Conservation (phyloP, 2,113 vertebrate species). For the Numenius arquata region DNA sequence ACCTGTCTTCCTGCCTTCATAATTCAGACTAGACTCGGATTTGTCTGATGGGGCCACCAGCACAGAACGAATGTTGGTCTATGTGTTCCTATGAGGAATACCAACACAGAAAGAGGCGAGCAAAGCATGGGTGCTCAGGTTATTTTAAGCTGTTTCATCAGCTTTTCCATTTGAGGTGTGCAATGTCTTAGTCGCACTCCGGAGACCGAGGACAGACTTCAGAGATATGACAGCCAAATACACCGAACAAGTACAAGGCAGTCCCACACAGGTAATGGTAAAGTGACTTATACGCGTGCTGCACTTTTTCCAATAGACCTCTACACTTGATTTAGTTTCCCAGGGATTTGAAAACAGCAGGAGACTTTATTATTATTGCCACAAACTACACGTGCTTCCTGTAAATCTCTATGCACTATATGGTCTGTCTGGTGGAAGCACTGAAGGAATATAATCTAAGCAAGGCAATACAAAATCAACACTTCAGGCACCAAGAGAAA, state of each 20-base stretch:
- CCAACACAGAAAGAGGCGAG: background rate
- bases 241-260: background rate
- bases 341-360: conserved; percentile 42
- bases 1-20: background rate
- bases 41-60: background rate
- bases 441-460: conserved; percentile 20
- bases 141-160: conserved; percentile 6
- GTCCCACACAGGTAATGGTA: background rate
- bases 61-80: background rate
- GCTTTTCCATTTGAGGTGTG: background rate
- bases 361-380: conserved; percentile 39
- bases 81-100: background rate
- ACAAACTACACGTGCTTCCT: conserved; percentile 22
- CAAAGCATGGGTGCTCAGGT: background rate
- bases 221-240: background rate
- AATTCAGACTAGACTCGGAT: background rate
- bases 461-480: conserved; percentile 22
- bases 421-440: conserved; percentile 2
- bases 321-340: conserved; percentile 49
- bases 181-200: background rate
- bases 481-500: background rate
- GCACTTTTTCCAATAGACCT: background rate
- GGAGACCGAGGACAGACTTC: background rate
- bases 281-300: conserved; percentile 1
- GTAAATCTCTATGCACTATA: conserved; percentile 29